phyloP scores from a whole-genome alignment of 2,888 invertebrate species.

The Catocala fraxini region DNA sequence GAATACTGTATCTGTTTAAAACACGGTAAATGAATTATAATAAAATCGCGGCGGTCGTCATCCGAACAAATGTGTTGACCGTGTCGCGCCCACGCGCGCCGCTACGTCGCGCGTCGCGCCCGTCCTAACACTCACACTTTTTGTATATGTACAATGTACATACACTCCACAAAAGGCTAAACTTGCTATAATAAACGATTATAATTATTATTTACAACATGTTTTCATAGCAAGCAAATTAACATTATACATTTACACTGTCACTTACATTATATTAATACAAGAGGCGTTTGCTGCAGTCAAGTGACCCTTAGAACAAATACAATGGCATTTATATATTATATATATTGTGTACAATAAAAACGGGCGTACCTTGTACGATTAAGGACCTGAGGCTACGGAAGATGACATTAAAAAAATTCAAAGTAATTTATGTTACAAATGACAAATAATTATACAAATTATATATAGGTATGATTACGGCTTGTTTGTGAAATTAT shows the following conservation, averaged over 20 bases:
- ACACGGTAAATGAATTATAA: slow-evolving; percentile 85
- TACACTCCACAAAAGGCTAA: slow-evolving; percentile 23
- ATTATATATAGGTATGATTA: slow-evolving; percentile 62
- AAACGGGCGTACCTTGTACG: slow-evolving; percentile 33
- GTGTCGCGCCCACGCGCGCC: slow-evolving; percentile 74
- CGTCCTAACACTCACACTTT: slow-evolving; percentile 36
- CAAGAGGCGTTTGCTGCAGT: too few relatives aligned
- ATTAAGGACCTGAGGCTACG: slow-evolving; percentile 59
- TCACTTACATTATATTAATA: too few relatives aligned
- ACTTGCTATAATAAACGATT: slow-evolving; percentile 25
- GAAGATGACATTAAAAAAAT: slow-evolving; percentile 65
- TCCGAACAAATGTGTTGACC: slow-evolving; percentile 81
- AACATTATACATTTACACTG: neutral
- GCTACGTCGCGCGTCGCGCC: slow-evolving; percentile 34
- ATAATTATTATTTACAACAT: slow-evolving; percentile 31
- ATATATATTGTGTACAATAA: slow-evolving; percentile 24
- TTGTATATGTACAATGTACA: too few relatives aligned
- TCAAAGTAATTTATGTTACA: slow-evolving; percentile 60
- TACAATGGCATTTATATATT: too few relatives aligned
- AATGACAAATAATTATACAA: slow-evolving; percentile 70
- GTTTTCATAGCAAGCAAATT: too few relatives aligned
- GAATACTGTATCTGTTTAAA: slow-evolving; percentile 63
- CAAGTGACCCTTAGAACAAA: too few relatives aligned
- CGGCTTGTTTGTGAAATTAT: slow-evolving; percentile 66
- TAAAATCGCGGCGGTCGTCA: slow-evolving; percentile 77